These are phyloP conservation scores for Muscidifurax raptorellus DNA, from an alignment of 1,140 invertebrate species.

Conservation along the genomic window DNA sequence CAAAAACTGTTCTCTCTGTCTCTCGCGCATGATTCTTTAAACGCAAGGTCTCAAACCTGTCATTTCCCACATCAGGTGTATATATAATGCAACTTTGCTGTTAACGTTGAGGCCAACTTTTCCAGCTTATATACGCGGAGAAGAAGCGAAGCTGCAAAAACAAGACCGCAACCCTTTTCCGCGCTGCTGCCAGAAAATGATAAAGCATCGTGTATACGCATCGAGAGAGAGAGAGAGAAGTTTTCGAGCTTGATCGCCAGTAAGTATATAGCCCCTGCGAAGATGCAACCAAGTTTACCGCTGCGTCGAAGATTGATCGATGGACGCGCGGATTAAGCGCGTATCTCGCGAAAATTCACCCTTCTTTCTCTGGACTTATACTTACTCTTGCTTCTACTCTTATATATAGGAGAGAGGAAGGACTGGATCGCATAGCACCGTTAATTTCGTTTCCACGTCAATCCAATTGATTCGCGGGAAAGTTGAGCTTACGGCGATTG, in stretches of 20 bases:
- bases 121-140: not conserved
- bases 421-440: not conserved
- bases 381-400: not conserved
- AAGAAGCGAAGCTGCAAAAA: not conserved
- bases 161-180: not conserved
- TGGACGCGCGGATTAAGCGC: not conserved
- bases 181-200: conserved; percentile 14
- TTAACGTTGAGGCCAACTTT: not conserved
- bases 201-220: not conserved
- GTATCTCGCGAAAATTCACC: conserved; percentile 6
- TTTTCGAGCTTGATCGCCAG: conserved; percentile 21
- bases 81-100: not conserved
- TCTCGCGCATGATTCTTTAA: not conserved
- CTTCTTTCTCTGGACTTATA: not conserved
- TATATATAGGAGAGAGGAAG: not conserved
- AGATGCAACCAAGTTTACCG: conserved; percentile 42
- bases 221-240: not conserved
- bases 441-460: conserved; percentile 30
- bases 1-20: not conserved
- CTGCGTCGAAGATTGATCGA: conserved; percentile 40
- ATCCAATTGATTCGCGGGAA: conserved; percentile 24
- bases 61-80: no score
- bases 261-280: conserved; percentile 2
- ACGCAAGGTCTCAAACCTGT: not conserved
- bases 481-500: not conserved